Evolutionary conservation across 2,797 vertebrate genomes (phyloP).

Genomic region (Thamnophis elegans): DNA sequence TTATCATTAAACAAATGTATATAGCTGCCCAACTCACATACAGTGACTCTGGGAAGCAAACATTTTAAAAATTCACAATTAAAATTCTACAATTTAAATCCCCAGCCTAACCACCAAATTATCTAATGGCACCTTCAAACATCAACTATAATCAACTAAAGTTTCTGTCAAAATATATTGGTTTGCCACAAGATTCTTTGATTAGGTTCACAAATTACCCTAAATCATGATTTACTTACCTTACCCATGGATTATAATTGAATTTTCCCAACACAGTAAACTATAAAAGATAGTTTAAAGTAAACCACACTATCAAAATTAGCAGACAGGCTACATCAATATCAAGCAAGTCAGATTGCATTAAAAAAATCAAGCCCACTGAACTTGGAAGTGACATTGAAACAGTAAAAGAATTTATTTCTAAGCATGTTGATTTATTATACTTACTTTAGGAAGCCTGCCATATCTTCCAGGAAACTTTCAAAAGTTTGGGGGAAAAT

Average conservation of each 20-base stretch:
- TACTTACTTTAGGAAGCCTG: not conserved
- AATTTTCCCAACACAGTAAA: not conserved
- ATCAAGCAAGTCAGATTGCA: not conserved
- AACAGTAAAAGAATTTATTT: not conserved
- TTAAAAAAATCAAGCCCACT: not conserved
- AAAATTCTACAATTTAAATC: not conserved
- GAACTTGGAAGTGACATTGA: not conserved
- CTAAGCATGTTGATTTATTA: not conserved
- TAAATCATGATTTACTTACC: not conserved
- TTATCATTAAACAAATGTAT: not conserved
- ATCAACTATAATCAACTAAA: not conserved
- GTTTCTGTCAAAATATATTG: not conserved
- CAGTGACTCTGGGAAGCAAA: not conserved
- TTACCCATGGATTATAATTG: not conserved
- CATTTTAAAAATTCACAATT: not conserved
- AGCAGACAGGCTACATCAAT: not conserved
- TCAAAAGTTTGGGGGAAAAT: not conserved
- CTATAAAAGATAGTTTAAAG: not conserved
- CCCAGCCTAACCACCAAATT: not conserved
- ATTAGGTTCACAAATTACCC: not conserved
- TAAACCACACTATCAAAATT: not conserved
- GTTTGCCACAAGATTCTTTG: not conserved
- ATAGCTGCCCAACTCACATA: not conserved
- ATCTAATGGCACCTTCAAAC: not conserved
- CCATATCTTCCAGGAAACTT: not conserved